A percentile compares a stretch with the other conserved stretches of the same genome.
Evolutionary conservation across 2,797 vertebrate species (phyloP).

Genomic region (Phoeniculus purpureus): DNA sequence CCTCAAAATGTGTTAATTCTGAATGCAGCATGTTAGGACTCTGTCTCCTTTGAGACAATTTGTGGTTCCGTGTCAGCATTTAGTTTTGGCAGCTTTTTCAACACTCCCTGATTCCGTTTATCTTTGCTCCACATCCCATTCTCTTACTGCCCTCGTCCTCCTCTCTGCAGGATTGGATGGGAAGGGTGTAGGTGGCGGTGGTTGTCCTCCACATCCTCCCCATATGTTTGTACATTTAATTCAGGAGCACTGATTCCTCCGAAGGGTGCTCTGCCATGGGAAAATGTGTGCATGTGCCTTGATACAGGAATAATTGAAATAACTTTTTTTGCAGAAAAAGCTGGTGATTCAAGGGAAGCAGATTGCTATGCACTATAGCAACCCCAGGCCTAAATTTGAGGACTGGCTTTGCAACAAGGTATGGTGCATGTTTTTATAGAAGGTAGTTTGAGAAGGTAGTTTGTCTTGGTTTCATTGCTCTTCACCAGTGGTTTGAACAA

Average conservation of each 20-base stretch:
- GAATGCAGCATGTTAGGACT: constrained; percentile 73
- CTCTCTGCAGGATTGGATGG: constrained; percentile 85
- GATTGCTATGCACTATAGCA: constrained; percentile 98
- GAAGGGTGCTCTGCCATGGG: constrained; percentile 95
- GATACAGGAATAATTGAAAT: constrained; percentile 84
- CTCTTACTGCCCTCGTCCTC: constrained; percentile 82
- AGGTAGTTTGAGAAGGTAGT: neutral
- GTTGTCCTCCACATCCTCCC: constrained; percentile 82
- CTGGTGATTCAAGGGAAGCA: constrained; percentile 95
- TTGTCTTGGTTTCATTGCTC: neutral
- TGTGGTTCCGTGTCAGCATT: constrained; percentile 80
- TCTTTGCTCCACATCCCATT: constrained; percentile 82
- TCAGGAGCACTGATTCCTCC: constrained; percentile 87
- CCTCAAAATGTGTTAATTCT: constrained; percentile 75
- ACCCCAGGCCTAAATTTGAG: constrained; percentile 97
- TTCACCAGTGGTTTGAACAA: neutral
- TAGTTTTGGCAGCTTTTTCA: constrained; percentile 83
- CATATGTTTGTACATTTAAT: constrained; percentile 85
- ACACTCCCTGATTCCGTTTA: constrained; percentile 81
- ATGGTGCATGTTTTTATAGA: neutral
- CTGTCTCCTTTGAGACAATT: constrained; percentile 81
- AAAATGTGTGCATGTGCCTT: constrained; percentile 77
- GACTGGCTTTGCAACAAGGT: constrained; percentile 99
- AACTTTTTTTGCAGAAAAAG: constrained; percentile 94
- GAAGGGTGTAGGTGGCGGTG: constrained; percentile 86